Evolutionary conservation across 2,888 invertebrate species (phyloP).

Genomic region (Perithous albicinctus): DNA sequence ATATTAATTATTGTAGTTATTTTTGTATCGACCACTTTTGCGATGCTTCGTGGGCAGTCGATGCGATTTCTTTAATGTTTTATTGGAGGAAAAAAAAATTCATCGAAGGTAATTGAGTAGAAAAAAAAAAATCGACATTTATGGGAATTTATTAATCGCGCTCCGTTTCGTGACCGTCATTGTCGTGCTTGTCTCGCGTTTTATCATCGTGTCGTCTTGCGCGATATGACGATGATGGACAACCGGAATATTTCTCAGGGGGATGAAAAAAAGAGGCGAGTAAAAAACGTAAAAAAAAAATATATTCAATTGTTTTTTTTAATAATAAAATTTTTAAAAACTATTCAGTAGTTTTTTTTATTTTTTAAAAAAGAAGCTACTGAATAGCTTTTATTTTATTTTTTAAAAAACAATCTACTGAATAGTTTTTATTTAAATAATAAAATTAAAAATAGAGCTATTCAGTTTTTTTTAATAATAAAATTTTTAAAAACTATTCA

Average conservation of each 20-base stretch:
- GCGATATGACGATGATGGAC: slow-evolving; percentile 61
- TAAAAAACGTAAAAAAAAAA: slow-evolving; percentile 48
- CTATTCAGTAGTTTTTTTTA: too few species aligned
- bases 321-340: too few species aligned
- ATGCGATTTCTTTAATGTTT: slow-evolving; percentile 25
- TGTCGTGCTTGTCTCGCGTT: slow-evolving; percentile 59
- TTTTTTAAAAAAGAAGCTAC: too few species aligned
- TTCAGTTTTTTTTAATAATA: too few species aligned
- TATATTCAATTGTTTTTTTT: too few species aligned
- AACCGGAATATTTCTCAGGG: slow-evolving; percentile 31
- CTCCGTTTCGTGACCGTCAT: slow-evolving; percentile 57
- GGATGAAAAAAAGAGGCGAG: slow-evolving; percentile 29
- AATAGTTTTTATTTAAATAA: too few species aligned
- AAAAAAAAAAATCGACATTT: slow-evolving; percentile 39
- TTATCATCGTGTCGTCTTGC: slow-evolving; percentile 64
- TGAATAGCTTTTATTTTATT: too few species aligned
- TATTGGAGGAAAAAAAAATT: slow-evolving; percentile 36
- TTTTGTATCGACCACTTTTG: slow-evolving; percentile 37
- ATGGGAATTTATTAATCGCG: slow-evolving; percentile 11
- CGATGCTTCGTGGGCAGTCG: slow-evolving; percentile 45
- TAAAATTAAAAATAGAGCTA: too few species aligned
- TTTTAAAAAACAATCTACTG: too few species aligned
- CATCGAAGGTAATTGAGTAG: slow-evolving; percentile 21
- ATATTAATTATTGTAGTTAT: slow-evolving; percentile 51
- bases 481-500: too few species aligned